These are phyloP conservation scores for Listrodromus nycthemerus DNA, from an alignment of 2,888 invertebrate species.

Conservation along the genomic window DNA sequence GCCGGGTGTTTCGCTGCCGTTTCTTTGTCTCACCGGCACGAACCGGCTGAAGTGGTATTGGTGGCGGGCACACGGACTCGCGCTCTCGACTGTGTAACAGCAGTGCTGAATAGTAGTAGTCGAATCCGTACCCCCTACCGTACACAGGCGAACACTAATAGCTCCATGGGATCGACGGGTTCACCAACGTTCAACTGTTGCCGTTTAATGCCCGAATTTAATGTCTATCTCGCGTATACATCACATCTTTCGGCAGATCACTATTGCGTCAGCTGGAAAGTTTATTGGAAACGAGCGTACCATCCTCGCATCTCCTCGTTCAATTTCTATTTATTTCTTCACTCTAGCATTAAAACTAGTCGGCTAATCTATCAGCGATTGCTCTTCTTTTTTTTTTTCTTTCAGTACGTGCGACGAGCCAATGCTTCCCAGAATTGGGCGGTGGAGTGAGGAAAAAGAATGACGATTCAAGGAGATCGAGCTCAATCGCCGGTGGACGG, in stretches of 20 bases:
- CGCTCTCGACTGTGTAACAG: slow-evolving; percentile 11
- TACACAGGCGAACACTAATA: slow-evolving; percentile 53
- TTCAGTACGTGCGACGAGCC: slow-evolving; percentile 11
- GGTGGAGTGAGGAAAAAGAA: neutral
- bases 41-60: slow-evolving; percentile 37
- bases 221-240: neutral
- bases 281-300: slow-evolving; percentile 1
- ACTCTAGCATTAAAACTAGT: neutral
- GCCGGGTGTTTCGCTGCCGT: slow-evolving; percentile 64
- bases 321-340: neutral
- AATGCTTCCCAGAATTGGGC: slow-evolving; percentile 19
- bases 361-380: neutral
- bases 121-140: slow-evolving; percentile 53
- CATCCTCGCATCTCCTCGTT: neutral
- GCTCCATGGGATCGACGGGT: slow-evolving; percentile 32
- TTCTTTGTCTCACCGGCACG: slow-evolving; percentile 69
- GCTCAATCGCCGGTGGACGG: slow-evolving; percentile 2
- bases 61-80: slow-evolving; percentile 37
- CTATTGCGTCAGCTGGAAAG: slow-evolving; percentile 33
- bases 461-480: slow-evolving; percentile 44
- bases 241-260: slow-evolving; percentile 5
- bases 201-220: slow-evolving; percentile 39
- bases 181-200: slow-evolving; percentile 30
- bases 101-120: slow-evolving; percentile 18
- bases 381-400: slow-evolving; percentile 20